Base-by-base conservation (phyloP, 2,113 vertebrate genomes). In the Poeciliopsis turrubarensis region DNA sequence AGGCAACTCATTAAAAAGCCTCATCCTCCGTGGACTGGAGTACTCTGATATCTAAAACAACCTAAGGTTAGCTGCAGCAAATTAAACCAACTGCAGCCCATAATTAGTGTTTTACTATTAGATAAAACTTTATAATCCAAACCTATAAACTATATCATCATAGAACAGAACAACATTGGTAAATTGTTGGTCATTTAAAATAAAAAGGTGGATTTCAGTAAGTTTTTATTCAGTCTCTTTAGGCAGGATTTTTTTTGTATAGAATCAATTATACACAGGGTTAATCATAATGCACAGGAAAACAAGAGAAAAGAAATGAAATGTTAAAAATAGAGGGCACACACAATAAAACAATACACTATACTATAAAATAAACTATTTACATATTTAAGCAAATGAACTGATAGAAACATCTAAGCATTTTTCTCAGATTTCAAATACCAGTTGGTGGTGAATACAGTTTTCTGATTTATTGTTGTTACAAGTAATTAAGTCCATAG, bases 1-100 rank as follows among this genome's bases (percentile, higher is more conserved):
- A 81, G 73, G 80, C 54, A 76, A 41, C 22, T 17, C 54, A 80
- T 70, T 25, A 61, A 60, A 73, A 82, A 17, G 29, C 0, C 13
- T 22, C 37, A 5, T 69, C 77, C 67, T 65, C 67, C 72, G 37
- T 72, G 32, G 70, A 65, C n/a, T 72, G 26, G 68, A 61, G 76
- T 30, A 66, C 84, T 12, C 78, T 26, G 67, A 39, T 61, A 25
- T 14, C 4, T 29, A 70, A 80, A 77, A 67, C 15, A 63, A 39
- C 11, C 34, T 37, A 37, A 10, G 34, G 34, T 34, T 34, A 37
- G 34, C 34, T 37, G 34, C 34, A 37, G 34, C 10, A 37, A 37
- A 37, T 11, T 54, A 22, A 54, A 22, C 51, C 22, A 54, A 54
- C 17, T 25, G 51, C 22, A 54, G 22, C 51, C 19, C 51, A 3